These are phyloP conservation scores for Scaptomyza graminum DNA, from an alignment of 1,140 invertebrate genomes.

Conservation along the genomic window DNA sequence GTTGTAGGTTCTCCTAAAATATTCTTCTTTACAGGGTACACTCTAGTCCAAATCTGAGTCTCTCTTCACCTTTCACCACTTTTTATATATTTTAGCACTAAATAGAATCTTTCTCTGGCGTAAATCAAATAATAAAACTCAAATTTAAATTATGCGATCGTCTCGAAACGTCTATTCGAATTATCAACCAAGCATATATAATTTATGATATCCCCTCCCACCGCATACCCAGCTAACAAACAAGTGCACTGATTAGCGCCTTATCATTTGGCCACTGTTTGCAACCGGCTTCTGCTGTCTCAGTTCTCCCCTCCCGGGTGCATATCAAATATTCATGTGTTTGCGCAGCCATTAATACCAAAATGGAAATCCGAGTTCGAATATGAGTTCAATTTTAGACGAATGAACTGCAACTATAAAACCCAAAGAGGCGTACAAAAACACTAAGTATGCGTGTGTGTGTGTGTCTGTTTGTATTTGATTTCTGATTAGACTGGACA, in stretches of 20 bases:
- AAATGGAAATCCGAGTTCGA: slow-evolving; percentile 13
- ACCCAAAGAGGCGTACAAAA: slow-evolving; percentile 57
- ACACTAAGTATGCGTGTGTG: slow-evolving; percentile 1
- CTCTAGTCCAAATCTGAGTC: too few species aligned
- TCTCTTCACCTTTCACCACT: too few species aligned
- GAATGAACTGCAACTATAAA: slow-evolving; percentile 68
- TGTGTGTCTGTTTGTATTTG: slow-evolving; percentile 53
- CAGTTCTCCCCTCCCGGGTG: background rate
- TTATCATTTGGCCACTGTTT: slow-evolving; percentile 48
- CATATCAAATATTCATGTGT: slow-evolving; percentile 64
- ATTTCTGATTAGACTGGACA: slow-evolving; percentile 62
- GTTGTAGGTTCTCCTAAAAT: too few species aligned
- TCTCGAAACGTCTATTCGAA: slow-evolving; percentile 29
- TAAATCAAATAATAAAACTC: slow-evolving; percentile 71
- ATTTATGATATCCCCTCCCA: slow-evolving; percentile 47
- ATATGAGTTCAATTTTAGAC: slow-evolving; percentile 26
- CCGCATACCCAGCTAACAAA: slow-evolving; percentile 29
- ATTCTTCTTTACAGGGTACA: background rate
- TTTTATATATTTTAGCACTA: background rate
- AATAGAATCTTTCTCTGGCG: slow-evolving; percentile 12
- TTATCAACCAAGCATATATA: slow-evolving; percentile 39
- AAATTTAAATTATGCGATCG: slow-evolving; percentile 25
- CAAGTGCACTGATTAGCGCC: slow-evolving; percentile 62
- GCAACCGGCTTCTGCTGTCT: slow-evolving; percentile 29
- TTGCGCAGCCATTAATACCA: slow-evolving; percentile 47